A percentile compares a stretch with the other conserved stretches of the same genome.
Evolutionary conservation across 2,797 vertebrate genomes (phyloP).

Genomic region (Smutsia gigantea): DNA sequence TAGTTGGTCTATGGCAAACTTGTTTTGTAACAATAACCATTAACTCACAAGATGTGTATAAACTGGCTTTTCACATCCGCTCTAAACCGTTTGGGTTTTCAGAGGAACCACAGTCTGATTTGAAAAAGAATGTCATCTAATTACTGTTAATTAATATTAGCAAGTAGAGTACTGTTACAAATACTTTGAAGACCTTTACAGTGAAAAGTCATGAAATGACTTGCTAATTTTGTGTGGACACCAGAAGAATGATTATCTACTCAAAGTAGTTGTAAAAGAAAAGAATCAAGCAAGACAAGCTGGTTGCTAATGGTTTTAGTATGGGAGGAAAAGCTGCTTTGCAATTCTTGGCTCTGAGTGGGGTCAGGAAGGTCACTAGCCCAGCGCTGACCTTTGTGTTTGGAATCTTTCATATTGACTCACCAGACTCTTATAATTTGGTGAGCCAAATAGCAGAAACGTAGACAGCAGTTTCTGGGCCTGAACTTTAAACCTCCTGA

Average conservation of each 20-base stretch:
- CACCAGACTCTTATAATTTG: constrained; percentile 74
- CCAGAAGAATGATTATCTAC: constrained; percentile 6
- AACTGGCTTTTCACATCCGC: constrained; percentile 36
- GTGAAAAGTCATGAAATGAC: constrained; percentile 53
- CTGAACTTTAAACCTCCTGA: constrained; percentile 71
- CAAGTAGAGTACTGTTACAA: background rate
- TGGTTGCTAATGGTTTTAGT: constrained; percentile 44
- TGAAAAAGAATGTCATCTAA: constrained; percentile 39
- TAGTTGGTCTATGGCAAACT: background rate
- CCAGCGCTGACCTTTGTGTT: constrained; percentile 62
- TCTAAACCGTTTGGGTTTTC: background rate
- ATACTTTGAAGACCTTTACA: constrained; percentile 8
- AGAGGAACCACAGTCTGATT: constrained; percentile 16
- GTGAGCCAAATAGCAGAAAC: constrained; percentile 65
- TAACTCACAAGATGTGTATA: background rate
- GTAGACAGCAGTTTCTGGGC: constrained; percentile 13
- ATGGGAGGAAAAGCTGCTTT: constrained; percentile 5
- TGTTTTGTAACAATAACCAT: background rate
- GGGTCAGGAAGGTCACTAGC: constrained; percentile 69
- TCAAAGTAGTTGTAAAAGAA: constrained; percentile 66
- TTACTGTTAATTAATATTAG: constrained; percentile 55
- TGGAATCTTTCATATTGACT: constrained; percentile 56
- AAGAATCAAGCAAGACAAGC: background rate
- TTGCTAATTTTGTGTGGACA: constrained; percentile 70
- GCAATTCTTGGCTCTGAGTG: background rate